Percentiles rank a stretch among this genome's conserved stretches.
phyloP scores from a whole-genome alignment of 2,888 invertebrate species.

The Cylindroiulus punctatus region DNA sequence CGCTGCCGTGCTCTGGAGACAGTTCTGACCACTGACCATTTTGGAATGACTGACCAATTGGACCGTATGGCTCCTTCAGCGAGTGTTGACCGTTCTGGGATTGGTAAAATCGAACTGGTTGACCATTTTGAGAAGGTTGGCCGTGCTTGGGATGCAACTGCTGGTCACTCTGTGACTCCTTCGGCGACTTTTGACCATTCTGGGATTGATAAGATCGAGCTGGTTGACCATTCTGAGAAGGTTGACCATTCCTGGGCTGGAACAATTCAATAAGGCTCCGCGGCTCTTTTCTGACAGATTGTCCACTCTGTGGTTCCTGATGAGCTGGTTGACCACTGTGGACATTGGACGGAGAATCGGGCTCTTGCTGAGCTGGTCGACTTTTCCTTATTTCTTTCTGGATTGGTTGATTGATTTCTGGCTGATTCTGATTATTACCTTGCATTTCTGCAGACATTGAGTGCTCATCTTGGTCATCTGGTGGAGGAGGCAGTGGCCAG shows the following conservation, averaged over 20 bases:
- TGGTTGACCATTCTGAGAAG: not conserved
- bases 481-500: not conserved
- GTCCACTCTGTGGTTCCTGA: not conserved
- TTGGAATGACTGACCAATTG: not conserved
- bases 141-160: not conserved
- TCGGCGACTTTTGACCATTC: not conserved
- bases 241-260: too few relatives aligned
- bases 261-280: too few relatives aligned
- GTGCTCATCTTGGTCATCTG: not conserved
- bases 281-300: too few relatives aligned
- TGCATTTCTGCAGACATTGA: not conserved
- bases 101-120: not conserved
- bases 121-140: not conserved
- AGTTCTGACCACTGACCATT: not conserved
- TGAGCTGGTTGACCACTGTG: not conserved
- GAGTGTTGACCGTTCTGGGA: not conserved
- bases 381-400: not conserved
- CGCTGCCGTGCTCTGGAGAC: not conserved
- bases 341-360: not conserved
- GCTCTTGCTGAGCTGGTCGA: not conserved
- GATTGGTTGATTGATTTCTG: not conserved
- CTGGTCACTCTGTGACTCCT: not conserved
- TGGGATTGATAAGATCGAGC: not conserved
- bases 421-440: not conserved
- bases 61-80: not conserved